phyloP scores from a whole-genome alignment of 1,140 invertebrate species.

The Diachasmimorpha longicaudata region DNA sequence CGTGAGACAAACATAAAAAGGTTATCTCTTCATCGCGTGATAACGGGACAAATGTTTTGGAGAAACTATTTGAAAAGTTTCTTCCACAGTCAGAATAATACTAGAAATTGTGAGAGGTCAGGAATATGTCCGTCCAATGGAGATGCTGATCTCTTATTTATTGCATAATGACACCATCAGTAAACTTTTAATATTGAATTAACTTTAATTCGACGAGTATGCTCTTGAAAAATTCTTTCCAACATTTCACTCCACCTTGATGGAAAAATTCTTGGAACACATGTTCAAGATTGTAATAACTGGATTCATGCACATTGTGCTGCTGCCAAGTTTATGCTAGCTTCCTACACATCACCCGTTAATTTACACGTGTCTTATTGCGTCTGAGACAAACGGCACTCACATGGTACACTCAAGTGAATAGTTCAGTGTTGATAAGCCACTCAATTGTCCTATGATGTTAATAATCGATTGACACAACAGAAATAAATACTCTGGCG shows the following conservation, averaged over 20 bases:
- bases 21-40: constrained; percentile 2
- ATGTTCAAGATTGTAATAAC: neutral
- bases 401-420: neutral
- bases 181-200: too few relatives aligned
- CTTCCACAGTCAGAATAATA: neutral
- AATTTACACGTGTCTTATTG: constrained; percentile 8
- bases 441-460: neutral
- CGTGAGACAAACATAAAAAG: neutral
- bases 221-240: too few relatives aligned
- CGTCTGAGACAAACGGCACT: neutral
- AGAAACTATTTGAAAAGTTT: neutral
- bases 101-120: neutral
- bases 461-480: neutral
- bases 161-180: too few relatives aligned
- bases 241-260: too few relatives aligned
- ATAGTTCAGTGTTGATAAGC: neutral
- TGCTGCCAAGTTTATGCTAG: neutral
- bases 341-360: neutral
- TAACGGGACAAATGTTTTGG: neutral
- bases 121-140: neutral
- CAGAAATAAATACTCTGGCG: neutral
- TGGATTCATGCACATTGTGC: neutral
- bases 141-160: neutral
- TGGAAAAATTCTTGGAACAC: neutral
- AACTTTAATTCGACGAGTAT: too few relatives aligned